Conservation (phyloP, 2,797 vertebrate genomes). For the Leontocebus nigricollis region DNA sequence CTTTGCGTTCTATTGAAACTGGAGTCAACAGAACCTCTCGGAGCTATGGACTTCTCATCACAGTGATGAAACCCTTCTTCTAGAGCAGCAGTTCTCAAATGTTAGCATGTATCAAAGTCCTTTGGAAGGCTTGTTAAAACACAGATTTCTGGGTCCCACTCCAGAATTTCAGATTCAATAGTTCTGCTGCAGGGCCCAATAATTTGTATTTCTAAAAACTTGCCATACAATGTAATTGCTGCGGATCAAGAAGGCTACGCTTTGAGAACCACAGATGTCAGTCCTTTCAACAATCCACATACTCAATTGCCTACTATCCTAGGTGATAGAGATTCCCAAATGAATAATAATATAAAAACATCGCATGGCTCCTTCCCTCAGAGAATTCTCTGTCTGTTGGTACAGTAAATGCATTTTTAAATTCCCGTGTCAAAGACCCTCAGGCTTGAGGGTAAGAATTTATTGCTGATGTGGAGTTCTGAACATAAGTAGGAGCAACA, state of each 20-base stretch:
- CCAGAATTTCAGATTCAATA: neutral
- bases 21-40: neutral
- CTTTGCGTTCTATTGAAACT: neutral
- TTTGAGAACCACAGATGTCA: neutral
- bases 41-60: neutral
- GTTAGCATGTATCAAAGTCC: neutral
- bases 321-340: neutral
- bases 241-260: neutral
- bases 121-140: neutral
- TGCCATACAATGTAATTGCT: neutral
- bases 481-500: neutral
- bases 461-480: neutral
- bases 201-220: neutral
- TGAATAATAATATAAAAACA: neutral
- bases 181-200: neutral
- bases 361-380: neutral
- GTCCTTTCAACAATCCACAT: neutral
- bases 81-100: neutral
- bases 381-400: neutral
- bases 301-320: neutral
- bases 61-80: neutral
- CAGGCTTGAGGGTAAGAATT: neutral
- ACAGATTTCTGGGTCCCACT: neutral
- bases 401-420: neutral
- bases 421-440: neutral